Percentiles rank a stretch among this genome's conserved stretches.
Conservation (phyloP, 2,888 invertebrate species). For the Ceramica pisi region DNA sequence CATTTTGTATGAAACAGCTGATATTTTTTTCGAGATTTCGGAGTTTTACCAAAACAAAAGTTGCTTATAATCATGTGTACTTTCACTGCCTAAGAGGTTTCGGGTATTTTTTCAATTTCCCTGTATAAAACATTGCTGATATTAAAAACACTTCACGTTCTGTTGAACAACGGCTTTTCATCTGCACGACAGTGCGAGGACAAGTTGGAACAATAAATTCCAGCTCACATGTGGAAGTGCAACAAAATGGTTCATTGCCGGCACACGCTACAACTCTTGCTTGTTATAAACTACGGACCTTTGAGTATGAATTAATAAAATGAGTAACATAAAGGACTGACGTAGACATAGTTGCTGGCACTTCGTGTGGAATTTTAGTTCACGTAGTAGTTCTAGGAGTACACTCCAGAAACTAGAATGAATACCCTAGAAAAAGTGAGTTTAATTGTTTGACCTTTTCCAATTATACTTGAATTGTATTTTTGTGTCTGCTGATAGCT, state of each 20-base stretch:
- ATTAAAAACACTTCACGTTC: slow-evolving; percentile 60
- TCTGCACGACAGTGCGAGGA: slow-evolving; percentile 54
- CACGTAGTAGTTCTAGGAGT: no score
- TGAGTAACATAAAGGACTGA: slow-evolving; percentile 8
- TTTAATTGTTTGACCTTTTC: not conserved
- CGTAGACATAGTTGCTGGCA: not conserved
- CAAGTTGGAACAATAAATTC: slow-evolving; percentile 63
- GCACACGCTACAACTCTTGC: slow-evolving; percentile 58
- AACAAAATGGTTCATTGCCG: slow-evolving; percentile 61
- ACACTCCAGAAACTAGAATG: not conserved
- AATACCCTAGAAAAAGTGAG: no score
- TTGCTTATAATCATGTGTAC: no score
- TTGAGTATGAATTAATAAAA: slow-evolving; percentile 26
- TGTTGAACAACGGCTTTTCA: slow-evolving; percentile 50
- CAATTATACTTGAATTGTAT: not conserved
- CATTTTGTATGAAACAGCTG: no score
- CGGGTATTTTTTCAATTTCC: no score
- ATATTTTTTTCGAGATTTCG: no score
- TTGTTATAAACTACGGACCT: slow-evolving; percentile 60
- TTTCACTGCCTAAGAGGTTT: no score
- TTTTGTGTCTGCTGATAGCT: not conserved
- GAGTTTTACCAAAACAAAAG: no score
- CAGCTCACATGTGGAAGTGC: slow-evolving; percentile 55
- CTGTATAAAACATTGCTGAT: slow-evolving; percentile 46
- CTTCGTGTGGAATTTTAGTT: not conserved